Conservation (phyloP, 2,888 invertebrate species). For the Plagiodera versicolora region DNA sequence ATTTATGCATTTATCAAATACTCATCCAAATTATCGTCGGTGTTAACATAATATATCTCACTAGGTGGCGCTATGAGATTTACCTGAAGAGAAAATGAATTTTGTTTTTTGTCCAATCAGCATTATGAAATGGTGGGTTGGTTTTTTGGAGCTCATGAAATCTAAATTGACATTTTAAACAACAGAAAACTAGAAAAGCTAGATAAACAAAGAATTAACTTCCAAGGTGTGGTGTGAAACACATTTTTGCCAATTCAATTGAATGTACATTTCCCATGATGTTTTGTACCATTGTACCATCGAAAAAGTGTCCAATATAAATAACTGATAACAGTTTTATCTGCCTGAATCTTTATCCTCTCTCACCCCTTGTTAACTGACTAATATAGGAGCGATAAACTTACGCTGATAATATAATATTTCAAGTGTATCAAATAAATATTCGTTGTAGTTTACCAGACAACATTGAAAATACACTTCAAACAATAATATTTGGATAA, state of each 20-base stretch:
- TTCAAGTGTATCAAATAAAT: neutral
- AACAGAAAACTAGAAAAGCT: neutral
- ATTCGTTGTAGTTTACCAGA: too few relatives aligned
- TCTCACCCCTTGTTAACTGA: neutral
- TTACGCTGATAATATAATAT: constrained; percentile 2
- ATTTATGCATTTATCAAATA: too few relatives aligned
- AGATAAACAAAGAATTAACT: too few relatives aligned
- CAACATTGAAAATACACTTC: too few relatives aligned
- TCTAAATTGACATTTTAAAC: neutral
- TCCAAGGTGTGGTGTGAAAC: neutral
- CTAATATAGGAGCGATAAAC: neutral
- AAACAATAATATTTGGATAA: too few relatives aligned
- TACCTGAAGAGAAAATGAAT: too few relatives aligned
- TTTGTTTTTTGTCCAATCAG: too few relatives aligned
- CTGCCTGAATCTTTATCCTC: neutral
- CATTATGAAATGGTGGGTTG: too few relatives aligned
- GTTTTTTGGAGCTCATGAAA: too few relatives aligned
- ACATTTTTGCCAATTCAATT: neutral
- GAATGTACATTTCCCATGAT: constrained; percentile 19
- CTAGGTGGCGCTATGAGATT: too few relatives aligned
- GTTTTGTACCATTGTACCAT: neutral
- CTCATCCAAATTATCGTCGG: too few relatives aligned
- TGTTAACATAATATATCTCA: too few relatives aligned
- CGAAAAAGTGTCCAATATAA: constrained; percentile 8
- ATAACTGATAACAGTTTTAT: constrained; percentile 19